Evolutionary conservation across 1,140 invertebrate species (phyloP), one percentile per base, ranked within the genome.

Genomic region (Coenobita brevimanus): DNA sequence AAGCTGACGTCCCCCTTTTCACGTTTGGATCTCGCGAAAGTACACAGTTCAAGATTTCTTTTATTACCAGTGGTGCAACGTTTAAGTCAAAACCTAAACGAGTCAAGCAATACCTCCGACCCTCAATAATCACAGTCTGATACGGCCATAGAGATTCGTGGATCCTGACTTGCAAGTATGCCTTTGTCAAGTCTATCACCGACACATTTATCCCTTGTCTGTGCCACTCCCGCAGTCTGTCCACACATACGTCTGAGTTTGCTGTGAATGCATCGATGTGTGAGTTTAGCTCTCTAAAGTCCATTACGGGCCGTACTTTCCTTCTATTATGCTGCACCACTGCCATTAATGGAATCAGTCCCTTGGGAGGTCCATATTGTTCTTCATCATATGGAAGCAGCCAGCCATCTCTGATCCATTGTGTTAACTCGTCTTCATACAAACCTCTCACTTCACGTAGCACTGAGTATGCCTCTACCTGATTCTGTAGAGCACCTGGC

Each of bases 331-430:
- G 30, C 33, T 85, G 83, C 4, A 62, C 41, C 27, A 85, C 41
- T 0, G 69, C 83, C 69, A 85, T 85, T 27, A 85, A 62, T 3
- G 83, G 83, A 8, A 85, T 46, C 10, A 85, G 43, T 10, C 83
- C 75, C 24, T 64, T 71, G 3, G 43, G 30, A n/a, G 30, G 73
- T 46, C 83, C 83, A 46, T 50, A 2, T 3, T n/a, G 3, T 3
- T 8, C 15, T 24, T 82, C 80, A 24, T 82, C 43, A 33, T 82
- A 67, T 3, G 54, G 80, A 62, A 82, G 60, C 80, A 82, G 15
- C 80, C 80, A 82, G 50, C 80, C 80, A 67, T 82, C 71, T 3
- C 67, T 24, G 24, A 82, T 13, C 57, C 80, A 82, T 0, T n/a
- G 4, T 75, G 67, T 10, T 10, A 82, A 24, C 54, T 82, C 54